Evolutionary conservation across 2,888 invertebrate species (phyloP).

Genomic region (Embidobia sp.): DNA sequence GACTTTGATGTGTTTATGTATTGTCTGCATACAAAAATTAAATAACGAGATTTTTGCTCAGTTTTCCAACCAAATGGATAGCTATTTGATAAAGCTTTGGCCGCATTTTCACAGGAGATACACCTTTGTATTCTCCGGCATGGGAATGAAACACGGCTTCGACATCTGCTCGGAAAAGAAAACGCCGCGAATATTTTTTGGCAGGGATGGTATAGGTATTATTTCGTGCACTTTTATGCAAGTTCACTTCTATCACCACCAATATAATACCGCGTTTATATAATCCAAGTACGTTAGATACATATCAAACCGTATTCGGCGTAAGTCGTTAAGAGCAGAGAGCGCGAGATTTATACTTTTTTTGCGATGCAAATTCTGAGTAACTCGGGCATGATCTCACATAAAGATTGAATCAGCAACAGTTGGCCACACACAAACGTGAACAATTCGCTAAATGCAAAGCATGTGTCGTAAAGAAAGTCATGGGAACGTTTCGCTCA

Average conservation of each 20-base stretch:
- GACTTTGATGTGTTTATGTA: slow-evolving; percentile 10
- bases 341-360: slow-evolving; percentile 20
- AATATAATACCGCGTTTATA: slow-evolving; percentile 12
- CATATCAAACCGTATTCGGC: not conserved
- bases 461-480: slow-evolving; percentile 4
- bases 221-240: slow-evolving; percentile 1
- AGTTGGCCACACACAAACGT: slow-evolving; percentile 32
- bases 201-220: slow-evolving; percentile 8
- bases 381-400: slow-evolving; percentile 7
- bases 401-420: slow-evolving; percentile 46
- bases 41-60: slow-evolving; percentile 20
- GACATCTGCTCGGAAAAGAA: slow-evolving; percentile 18
- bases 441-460: slow-evolving; percentile 11
- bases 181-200: slow-evolving; percentile 21
- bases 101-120: slow-evolving; percentile 9
- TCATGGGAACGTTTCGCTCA: slow-evolving; percentile 1
- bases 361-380: slow-evolving; percentile 28
- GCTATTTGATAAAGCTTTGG: slow-evolving; percentile 11
- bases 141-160: slow-evolving; percentile 14
- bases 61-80: slow-evolving; percentile 22
- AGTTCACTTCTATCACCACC: not conserved
- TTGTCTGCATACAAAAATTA: not conserved
- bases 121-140: slow-evolving; percentile 1
- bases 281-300: slow-evolving; percentile 3
- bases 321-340: slow-evolving; percentile 1